Conservation (phyloP, 2,113 vertebrate genomes). For the Callaeas wilsoni region DNA sequence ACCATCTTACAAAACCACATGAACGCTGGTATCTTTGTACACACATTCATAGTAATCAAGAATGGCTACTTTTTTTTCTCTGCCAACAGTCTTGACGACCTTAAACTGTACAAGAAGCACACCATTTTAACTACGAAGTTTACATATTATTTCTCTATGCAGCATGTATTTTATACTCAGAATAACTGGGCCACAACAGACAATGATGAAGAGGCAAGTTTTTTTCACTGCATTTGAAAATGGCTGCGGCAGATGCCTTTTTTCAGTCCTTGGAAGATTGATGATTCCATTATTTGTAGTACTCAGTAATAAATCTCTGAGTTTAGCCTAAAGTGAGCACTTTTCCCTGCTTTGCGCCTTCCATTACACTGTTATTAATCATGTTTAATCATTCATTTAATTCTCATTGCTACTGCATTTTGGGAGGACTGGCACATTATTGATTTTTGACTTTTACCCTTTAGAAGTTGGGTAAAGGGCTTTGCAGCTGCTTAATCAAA, state of each 20-base stretch:
- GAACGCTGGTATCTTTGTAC: background rate
- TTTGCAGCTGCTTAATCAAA: conserved; percentile 58
- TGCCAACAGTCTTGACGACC: background rate
- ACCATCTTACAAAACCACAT: background rate
- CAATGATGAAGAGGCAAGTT: background rate
- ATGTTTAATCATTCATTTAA: conserved; percentile 72
- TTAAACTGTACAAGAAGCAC: background rate
- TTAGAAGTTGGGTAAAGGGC: conserved; percentile 44
- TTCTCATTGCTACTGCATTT: conserved; percentile 48
- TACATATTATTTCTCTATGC: background rate
- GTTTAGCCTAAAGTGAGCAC: conserved; percentile 65
- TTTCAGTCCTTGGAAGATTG: conserved; percentile 67
- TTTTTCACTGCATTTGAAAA: conserved; percentile 33
- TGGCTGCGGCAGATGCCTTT: conserved; percentile 3
- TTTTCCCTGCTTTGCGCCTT: conserved; percentile 54
- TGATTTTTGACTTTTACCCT: conserved; percentile 60
- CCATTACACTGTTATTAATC: conserved; percentile 73
- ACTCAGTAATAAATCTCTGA: conserved; percentile 68
- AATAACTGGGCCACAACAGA: background rate
- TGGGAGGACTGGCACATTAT: conserved; percentile 29
- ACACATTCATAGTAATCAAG: background rate
- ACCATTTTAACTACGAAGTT: background rate
- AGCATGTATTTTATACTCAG: background rate
- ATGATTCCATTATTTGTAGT: conserved; percentile 76
- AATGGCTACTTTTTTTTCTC: background rate